Conservation (phyloP, 2,888 invertebrate genomes). For the Plebejus melissa region DNA sequence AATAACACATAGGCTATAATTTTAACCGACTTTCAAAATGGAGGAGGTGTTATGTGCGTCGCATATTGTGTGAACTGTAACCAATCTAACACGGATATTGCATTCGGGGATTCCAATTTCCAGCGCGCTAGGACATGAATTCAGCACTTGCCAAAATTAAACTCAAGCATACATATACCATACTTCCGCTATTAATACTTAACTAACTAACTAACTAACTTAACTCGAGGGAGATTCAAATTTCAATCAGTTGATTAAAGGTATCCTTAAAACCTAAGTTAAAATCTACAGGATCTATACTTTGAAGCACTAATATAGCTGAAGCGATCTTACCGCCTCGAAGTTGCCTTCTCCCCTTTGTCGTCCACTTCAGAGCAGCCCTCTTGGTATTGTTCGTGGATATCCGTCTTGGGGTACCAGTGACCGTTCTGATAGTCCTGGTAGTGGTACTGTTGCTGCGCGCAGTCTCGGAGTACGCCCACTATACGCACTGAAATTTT, state of each 20-base stretch:
- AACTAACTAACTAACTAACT: too few species aligned
- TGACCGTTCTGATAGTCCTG: conserved; percentile 80
- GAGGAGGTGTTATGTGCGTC: neutral
- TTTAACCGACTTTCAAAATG: too few species aligned
- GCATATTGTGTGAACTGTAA: neutral
- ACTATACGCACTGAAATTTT: conserved; percentile 76
- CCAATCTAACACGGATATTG: too few species aligned
- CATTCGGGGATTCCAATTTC: too few species aligned
- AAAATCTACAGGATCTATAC: neutral
- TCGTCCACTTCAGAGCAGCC: conserved; percentile 83
- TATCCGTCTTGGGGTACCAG: conserved; percentile 82
- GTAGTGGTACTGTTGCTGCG: conserved; percentile 83
- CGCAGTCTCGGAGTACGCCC: conserved; percentile 84
- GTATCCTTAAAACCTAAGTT: too few species aligned
- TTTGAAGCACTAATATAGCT: neutral
- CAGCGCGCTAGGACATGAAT: too few species aligned
- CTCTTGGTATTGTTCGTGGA: conserved; percentile 85
- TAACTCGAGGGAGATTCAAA: too few species aligned
- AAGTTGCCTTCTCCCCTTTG: conserved; percentile 80
- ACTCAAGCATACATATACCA: too few species aligned
- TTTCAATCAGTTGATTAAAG: too few species aligned
- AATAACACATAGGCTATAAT: too few species aligned
- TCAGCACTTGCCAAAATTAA: too few species aligned
- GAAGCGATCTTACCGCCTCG: conserved; percentile 61
- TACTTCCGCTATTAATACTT: too few species aligned